These are phyloP conservation scores for Recurvirostra avosetta DNA, from an alignment of 2,113 vertebrate genomes.

Conservation along the genomic window DNA sequence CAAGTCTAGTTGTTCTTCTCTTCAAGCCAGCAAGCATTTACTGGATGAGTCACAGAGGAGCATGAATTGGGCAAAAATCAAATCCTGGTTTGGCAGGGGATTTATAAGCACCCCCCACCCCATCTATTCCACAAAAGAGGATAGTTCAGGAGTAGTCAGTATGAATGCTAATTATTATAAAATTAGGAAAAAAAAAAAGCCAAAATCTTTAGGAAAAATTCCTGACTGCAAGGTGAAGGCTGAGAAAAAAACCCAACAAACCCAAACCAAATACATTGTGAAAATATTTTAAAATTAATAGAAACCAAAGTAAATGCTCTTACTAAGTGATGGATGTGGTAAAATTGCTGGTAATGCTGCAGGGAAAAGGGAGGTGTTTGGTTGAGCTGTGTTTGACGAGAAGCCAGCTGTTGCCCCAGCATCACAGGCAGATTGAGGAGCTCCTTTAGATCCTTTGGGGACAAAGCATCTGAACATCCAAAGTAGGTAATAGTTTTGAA, in stretches of 20 bases:
- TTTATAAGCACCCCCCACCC: no score
- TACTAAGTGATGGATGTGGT: background rate
- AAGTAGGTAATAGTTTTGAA: accelerated
- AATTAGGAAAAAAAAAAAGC: background rate
- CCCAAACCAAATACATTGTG: accelerated
- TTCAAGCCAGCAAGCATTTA: background rate
- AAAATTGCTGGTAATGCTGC: background rate
- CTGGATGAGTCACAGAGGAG: background rate
- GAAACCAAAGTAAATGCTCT: background rate
- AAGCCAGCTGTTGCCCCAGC: background rate
- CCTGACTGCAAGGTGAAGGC: background rate
- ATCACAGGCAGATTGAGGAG: background rate
- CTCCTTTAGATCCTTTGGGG: background rate
- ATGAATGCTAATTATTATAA: background rate
- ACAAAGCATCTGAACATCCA: background rate
- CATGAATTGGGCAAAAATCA: background rate
- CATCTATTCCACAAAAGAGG: accelerated
- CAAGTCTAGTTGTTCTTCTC: background rate
- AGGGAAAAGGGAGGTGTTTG: background rate
- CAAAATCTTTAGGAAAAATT: background rate
- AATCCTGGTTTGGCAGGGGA: background rate
- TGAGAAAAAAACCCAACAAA: background rate
- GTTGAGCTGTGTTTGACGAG: accelerated
- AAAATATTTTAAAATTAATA: background rate
- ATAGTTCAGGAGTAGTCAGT: background rate